Percentiles rank a stretch among this genome's conserved stretches.
These are phyloP conservation scores for Triops longicaudatus DNA, from an alignment of 1,140 invertebrate genomes.

Conservation along the genomic window DNA sequence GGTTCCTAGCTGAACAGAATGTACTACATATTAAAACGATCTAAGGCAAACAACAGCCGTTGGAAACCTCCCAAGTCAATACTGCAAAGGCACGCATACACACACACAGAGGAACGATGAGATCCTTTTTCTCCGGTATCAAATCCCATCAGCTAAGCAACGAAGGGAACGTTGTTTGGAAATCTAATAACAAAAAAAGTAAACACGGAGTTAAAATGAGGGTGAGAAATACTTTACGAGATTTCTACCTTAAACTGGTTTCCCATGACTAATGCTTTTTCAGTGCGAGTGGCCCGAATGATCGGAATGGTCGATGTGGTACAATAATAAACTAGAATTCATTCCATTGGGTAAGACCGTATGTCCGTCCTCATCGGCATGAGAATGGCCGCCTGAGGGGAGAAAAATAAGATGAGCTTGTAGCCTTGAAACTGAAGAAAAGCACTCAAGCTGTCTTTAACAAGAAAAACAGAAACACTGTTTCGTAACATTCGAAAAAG, in stretches of 20 bases:
- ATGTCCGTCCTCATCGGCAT: neutral
- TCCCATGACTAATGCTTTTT: neutral
- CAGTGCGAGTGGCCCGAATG: neutral
- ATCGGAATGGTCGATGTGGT: neutral
- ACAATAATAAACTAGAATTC: neutral
- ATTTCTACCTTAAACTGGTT: neutral
- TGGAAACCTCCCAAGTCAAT: neutral
- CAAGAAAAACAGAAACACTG: neutral
- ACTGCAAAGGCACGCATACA: neutral
- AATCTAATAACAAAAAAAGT: neutral
- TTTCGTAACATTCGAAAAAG: neutral
- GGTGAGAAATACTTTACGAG: neutral
- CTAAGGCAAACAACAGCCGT: neutral
- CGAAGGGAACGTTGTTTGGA: neutral
- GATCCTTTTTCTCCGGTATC: constrained; percentile 3
- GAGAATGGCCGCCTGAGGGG: neutral
- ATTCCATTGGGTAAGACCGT: neutral
- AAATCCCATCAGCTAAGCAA: neutral
- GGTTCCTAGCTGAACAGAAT: neutral
- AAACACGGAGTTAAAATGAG: neutral
- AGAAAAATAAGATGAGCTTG: neutral
- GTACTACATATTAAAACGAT: neutral
- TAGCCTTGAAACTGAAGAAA: neutral
- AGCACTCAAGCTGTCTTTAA: neutral
- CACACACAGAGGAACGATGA: neutral